A percentile compares a stretch with the other conserved stretches of the same genome.
Conservation (phyloP, 2,888 invertebrate genomes). For the Octodonta nipae region DNA sequence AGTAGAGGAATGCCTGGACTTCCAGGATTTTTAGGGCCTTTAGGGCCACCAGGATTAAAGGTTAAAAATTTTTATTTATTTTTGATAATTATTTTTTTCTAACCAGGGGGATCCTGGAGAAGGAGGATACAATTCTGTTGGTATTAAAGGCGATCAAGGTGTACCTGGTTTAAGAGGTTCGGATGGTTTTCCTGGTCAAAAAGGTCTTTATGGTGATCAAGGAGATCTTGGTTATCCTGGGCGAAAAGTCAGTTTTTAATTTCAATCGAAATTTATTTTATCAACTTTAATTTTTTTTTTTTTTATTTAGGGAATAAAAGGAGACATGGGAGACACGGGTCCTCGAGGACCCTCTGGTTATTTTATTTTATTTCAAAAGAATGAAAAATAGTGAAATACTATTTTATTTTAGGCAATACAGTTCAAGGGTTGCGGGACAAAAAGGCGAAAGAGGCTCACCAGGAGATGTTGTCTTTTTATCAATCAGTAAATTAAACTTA, state of each 20-base stretch:
- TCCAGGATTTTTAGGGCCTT: constrained; percentile 52
- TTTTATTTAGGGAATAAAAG: constrained; percentile 24
- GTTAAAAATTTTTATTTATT: too few relatives aligned
- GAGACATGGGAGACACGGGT: constrained; percentile 33
- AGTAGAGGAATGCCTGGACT: constrained; percentile 49
- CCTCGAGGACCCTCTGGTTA: constrained; percentile 31
- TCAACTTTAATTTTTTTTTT: too few relatives aligned
- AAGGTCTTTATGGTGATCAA: constrained; percentile 42
- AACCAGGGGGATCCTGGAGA: constrained; percentile 60
- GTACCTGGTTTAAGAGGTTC: constrained; percentile 51
- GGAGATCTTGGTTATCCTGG: too few relatives aligned
- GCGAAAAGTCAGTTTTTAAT: too few relatives aligned
- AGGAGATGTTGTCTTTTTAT: too few relatives aligned
- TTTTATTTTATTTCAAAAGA: too few relatives aligned
- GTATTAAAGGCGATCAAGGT: constrained; percentile 57
- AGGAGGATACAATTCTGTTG: constrained; percentile 61
- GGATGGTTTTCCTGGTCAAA: constrained; percentile 41
- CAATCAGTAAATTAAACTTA: too few relatives aligned
- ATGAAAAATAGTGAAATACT: too few relatives aligned
- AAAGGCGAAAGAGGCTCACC: constrained; percentile 26
- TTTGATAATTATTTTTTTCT: too few relatives aligned
- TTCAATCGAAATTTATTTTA: too few relatives aligned
- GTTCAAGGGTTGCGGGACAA: too few relatives aligned
- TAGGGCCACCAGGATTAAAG: constrained; percentile 51
- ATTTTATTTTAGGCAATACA: too few relatives aligned